Conservation (phyloP, 2,113 vertebrate genomes). For the Limnothrissa miodon region DNA sequence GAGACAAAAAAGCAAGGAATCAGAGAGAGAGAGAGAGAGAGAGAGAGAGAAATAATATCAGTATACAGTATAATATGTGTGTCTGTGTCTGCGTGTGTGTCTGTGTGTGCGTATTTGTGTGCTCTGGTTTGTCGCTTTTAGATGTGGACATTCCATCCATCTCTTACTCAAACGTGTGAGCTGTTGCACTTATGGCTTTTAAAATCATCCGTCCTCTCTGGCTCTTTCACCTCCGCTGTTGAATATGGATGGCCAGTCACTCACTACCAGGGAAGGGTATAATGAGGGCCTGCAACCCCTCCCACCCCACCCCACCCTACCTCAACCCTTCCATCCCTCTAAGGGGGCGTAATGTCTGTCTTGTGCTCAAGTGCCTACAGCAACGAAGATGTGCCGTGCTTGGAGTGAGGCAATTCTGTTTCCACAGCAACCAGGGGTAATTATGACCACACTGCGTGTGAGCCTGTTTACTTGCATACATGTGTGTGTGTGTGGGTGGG, state of each 20-base stretch:
- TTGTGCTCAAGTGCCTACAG: not conserved
- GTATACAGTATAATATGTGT: too few species aligned
- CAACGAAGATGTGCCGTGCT: not conserved
- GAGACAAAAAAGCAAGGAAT: too few species aligned
- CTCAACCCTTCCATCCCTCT: not conserved
- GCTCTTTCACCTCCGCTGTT: not conserved
- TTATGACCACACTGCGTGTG: not conserved
- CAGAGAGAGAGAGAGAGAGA: too few species aligned
- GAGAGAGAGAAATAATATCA: too few species aligned
- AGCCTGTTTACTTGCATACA: not conserved
- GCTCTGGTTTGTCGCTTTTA: not conserved
- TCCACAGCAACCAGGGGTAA: not conserved
- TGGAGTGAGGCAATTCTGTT: not conserved
- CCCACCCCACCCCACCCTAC: not conserved
- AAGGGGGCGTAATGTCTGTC: not conserved
- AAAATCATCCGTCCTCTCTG: not conserved
- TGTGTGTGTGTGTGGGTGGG: not conserved
- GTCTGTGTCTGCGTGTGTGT: too few species aligned
- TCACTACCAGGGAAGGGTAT: not conserved
- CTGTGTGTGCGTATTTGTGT: too few species aligned
- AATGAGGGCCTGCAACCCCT: not conserved
- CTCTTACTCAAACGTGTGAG: not conserved
- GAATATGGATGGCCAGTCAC: slow-evolving; percentile 8
- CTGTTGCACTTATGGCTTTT: slow-evolving; percentile 1
- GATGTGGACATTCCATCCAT: not conserved